Percentiles rank a stretch among this genome's conserved stretches.
Conservation (phyloP, 2,797 vertebrate species). For the Anguilla pacifica region DNA sequence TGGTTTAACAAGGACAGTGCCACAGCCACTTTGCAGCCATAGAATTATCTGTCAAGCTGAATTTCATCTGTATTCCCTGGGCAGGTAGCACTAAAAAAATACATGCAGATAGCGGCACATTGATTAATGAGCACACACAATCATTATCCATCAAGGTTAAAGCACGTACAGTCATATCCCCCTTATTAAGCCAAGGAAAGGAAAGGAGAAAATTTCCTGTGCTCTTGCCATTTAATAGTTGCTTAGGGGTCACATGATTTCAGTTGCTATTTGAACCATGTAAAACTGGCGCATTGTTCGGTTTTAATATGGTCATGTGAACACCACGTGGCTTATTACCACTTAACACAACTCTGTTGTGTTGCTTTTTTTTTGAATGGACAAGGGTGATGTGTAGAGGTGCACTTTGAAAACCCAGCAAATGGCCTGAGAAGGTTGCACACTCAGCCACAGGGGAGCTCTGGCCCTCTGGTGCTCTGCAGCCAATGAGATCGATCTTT, state of each 20-base stretch:
- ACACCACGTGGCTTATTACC: not conserved
- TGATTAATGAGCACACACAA: not conserved
- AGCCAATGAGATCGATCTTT: not conserved
- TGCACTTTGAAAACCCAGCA: not conserved
- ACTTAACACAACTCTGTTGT: not conserved
- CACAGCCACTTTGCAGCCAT: too few species aligned
- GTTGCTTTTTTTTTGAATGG: not conserved
- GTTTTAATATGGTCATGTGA: not conserved
- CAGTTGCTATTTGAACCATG: not conserved
- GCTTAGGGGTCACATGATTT: not conserved
- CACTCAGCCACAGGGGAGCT: not conserved
- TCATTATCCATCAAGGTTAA: not conserved
- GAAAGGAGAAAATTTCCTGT: not conserved
- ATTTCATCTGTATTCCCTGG: not conserved
- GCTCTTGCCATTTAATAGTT: not conserved
- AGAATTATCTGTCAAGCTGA: not conserved
- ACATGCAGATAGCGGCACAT: not conserved
- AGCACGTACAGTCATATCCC: not conserved
- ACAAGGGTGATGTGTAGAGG: not conserved
- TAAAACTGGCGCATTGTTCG: not conserved
- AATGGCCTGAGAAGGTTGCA: not conserved
- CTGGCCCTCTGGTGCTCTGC: not conserved
- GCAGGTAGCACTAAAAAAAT: not conserved
- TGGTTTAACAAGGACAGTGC: too few species aligned
- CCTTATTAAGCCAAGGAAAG: not conserved